Evolutionary conservation across 2,797 vertebrate genomes (phyloP).

Genomic region (Gymnoscopelus microlampas): DNA sequence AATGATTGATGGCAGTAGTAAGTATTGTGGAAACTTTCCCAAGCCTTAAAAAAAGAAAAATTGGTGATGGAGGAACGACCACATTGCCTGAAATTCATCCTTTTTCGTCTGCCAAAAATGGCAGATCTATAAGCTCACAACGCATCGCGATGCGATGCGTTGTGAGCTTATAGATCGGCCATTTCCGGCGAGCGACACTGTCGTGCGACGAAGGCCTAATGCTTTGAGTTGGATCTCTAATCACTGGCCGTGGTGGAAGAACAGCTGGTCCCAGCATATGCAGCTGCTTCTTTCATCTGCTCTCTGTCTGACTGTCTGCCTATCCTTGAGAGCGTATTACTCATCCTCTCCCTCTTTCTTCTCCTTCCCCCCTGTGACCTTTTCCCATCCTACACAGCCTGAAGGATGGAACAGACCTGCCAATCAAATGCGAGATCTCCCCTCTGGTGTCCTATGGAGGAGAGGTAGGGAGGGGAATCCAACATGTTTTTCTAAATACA

Average conservation of each 20-base stretch:
- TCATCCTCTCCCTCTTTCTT: constrained; percentile 26
- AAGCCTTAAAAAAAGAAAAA: constrained; percentile 20
- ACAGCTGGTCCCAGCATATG: constrained; percentile 60
- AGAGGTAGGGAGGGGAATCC: constrained; percentile 85
- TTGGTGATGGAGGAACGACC: constrained; percentile 15
- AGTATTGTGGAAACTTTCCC: constrained; percentile 22
- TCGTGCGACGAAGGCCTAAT: constrained; percentile 46
- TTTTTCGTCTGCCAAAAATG: constrained; percentile 52
- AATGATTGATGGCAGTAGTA: constrained; percentile 37
- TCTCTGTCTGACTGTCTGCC: constrained; percentile 7
- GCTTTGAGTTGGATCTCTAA: constrained; percentile 63
- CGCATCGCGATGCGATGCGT: no score
- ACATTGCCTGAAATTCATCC: constrained; percentile 49
- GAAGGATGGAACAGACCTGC: constrained; percentile 93
- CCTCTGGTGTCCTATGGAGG: constrained; percentile 94
- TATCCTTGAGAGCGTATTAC: constrained; percentile 18
- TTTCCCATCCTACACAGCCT: constrained; percentile 77
- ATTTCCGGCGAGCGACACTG: no score
- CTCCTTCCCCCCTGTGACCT: constrained; percentile 39
- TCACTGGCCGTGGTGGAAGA: constrained; percentile 62
- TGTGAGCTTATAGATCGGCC: no score
- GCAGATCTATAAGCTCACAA: no score
- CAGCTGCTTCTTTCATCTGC: constrained; percentile 55
- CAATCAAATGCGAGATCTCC: constrained; percentile 97
- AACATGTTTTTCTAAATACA: constrained; percentile 28